Evolutionary conservation across 2,888 invertebrate species (phyloP), one percentile per base, ranked within the genome.

Genomic region (Hemicrepidius hirtus): DNA sequence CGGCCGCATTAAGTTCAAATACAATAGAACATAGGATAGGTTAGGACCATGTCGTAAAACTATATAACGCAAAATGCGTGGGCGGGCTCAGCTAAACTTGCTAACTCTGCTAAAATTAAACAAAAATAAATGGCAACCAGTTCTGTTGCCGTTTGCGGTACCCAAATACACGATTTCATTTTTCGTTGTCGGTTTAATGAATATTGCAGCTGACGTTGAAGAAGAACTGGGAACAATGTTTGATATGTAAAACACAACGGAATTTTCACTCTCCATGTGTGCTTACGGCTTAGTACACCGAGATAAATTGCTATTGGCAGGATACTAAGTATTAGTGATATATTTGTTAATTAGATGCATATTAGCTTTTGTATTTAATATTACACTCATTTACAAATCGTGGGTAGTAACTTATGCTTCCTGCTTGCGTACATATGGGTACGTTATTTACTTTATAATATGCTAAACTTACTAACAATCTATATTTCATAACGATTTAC

Each of bases 1-100:
- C 44, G 70, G 64, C 65, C 70, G 44, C 59, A 65, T 64, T 59
- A 65, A 64, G 41, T 59, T 50, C 62, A 63, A 64, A 65, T 65
- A 70, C 70, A 70, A 71, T 65, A 71, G 65, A 71, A 49, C 46
- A 71, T 71, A 49, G 71, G 71, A 71, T 71, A 71, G 71, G 71
- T 71, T 71, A 71, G 71, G 64, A 46, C 50, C 32, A 41, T 50
- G 50, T 46, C 70, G 59, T 65, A 70, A 71, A 55, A 66, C 65
- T 60, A 69, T 64, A 63, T 55, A 71, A 55, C 32, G 49, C 49
- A 37, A 68, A 64, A 28, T 46, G 71, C 46, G 65, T 70, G 65
- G 70, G 70, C 65, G 65, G 46, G 24, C 28, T 21, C 18, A 24
- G 16, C 60, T 57, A 37, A 41, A 44, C 60, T 20, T 24, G 21